Evolutionary conservation across 1,140 invertebrate species (phyloP).

Genomic region (Copidosoma floridanum): DNA sequence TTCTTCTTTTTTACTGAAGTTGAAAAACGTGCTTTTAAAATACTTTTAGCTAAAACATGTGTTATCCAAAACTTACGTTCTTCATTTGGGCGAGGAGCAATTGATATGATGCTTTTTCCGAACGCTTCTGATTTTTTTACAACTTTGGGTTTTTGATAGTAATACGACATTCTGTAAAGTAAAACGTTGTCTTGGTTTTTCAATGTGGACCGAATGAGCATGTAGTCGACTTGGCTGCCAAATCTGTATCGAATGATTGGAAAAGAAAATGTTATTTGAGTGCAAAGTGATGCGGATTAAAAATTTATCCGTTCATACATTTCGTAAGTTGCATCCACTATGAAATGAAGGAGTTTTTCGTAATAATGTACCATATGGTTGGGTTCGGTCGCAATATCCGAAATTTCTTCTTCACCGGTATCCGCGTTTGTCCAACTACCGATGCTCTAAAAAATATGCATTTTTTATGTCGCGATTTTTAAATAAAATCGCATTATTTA

Average conservation of each 20-base stretch:
- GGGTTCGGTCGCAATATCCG: neutral
- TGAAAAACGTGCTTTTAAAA: no score
- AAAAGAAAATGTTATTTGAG: no score
- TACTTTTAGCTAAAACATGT: neutral
- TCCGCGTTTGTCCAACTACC: no score
- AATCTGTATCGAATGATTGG: conserved; percentile 30
- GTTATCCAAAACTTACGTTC: conserved; percentile 9
- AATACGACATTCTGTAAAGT: conserved; percentile 23
- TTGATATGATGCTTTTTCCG: neutral
- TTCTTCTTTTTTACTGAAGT: conserved; percentile 1
- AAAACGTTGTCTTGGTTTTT: conserved; percentile 24
- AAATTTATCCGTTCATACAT: conserved; percentile 30
- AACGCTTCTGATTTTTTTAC: conserved; percentile 8
- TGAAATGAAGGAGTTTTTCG: conserved; percentile 27
- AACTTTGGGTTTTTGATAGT: conserved; percentile 23
- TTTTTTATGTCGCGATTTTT: no score
- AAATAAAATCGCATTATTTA: no score
- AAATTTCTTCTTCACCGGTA: conserved; percentile 25
- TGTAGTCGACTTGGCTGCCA: conserved; percentile 35
- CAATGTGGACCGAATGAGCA: conserved; percentile 33
- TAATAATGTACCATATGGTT: neutral
- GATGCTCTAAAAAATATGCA: no score
- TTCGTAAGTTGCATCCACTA: conserved; percentile 37
- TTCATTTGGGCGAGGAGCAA: neutral
- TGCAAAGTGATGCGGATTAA: neutral